These are phyloP conservation scores for Meleagris gallopavo DNA, from an alignment of 2,113 vertebrate genomes.

Conservation along the genomic window DNA sequence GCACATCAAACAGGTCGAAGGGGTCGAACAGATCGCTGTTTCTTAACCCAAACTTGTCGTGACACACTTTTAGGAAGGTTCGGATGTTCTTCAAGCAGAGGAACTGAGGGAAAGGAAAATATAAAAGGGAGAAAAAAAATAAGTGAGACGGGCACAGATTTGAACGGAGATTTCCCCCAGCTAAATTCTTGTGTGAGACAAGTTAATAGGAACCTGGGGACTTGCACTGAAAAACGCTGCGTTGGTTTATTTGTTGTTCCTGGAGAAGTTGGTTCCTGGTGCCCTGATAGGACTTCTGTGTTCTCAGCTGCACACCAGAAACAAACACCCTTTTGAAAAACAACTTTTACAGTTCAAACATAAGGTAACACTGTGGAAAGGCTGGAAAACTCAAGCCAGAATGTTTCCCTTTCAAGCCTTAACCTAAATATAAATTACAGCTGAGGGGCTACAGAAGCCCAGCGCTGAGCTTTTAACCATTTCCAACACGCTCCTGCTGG, in stretches of 20 bases:
- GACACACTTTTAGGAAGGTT: constrained; percentile 96
- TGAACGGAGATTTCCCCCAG: background rate
- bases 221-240: rapidly evolving
- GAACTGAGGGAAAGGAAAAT: constrained; percentile 79
- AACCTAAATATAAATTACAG: constrained; percentile 9
- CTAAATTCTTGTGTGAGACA: background rate
- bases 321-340: constrained; percentile 26
- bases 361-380: background rate
- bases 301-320: constrained; percentile 27
- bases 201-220: background rate
- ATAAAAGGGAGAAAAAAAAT: background rate
- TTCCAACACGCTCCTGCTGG: background rate
- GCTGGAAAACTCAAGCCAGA: background rate
- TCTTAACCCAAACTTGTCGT: constrained; percentile 92
- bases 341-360: background rate
- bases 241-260: background rate
- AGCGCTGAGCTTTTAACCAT: background rate
- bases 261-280: background rate
- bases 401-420: background rate
- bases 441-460: background rate
- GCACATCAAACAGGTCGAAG: constrained; percentile 97
- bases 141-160: background rate
- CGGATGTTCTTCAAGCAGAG: constrained; percentile 98
- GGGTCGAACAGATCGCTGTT: constrained; percentile 97
- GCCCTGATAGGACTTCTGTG: constrained; percentile 4